Evolutionary conservation across 53 echinoderm and acorn worm genomes (phyloP), one percentile per base, ranked within the genome.

Genomic region (Luidia sarsii): DNA sequence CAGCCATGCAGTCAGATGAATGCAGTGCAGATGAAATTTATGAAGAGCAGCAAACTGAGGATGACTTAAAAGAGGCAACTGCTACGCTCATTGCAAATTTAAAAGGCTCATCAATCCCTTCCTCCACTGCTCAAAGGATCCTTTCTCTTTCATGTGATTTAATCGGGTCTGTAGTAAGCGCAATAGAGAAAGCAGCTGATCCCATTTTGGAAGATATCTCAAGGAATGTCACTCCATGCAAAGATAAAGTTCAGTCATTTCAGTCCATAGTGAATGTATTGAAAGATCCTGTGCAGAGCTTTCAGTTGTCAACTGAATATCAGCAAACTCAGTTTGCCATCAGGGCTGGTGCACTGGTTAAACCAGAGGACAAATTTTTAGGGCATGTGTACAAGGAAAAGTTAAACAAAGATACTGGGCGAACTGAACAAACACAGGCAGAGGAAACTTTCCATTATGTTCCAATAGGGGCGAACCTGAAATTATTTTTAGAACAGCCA

Each of bases 381-480:
- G 73, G 73, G 2, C 52, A 51, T 23, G 54, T 53, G 1, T 73
- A 7, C 67, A 50, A 16, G 36, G 41, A 32, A 3, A 23, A 0
- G 6, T 36, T 51, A 34, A 66, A 65, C 33, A 67, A 34, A 36
- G 0, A 14, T 24, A 33, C 67, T 13, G 82, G 82, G 4, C 51
- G 67, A 53, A 67, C 48, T 57, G 35, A 66, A 7, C 65, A 81
- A 66, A 66, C 24, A 22, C n/a, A 6, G 9, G 36, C 35, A 32
- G 28, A 28, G 24, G 82, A 81, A 67, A 66, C 82, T 33, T 65
- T 66, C 46, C 69, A 82, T 59, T 82, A 82, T 69, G 45, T 82
- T 65, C 74, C 89, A 50, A 27, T 87, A 27, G 57, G 63, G 18
- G 54, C 25, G 10, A 82, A 33, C 15, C 30, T 75, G 1, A 82